These are phyloP conservation scores for Tipula helvola DNA, from an alignment of 2,888 invertebrate species.

Conservation along the genomic window DNA sequence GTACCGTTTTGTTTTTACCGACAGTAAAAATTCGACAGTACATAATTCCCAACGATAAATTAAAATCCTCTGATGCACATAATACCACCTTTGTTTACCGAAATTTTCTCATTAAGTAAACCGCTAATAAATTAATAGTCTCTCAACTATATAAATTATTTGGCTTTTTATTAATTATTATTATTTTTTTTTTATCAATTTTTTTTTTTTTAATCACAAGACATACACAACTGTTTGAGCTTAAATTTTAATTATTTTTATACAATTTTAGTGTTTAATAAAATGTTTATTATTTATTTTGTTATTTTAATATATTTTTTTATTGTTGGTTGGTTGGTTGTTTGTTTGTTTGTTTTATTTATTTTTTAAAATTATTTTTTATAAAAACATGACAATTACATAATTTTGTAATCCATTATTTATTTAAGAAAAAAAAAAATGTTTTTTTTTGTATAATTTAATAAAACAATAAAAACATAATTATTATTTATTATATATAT, in stretches of 20 bases:
- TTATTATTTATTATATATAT: not conserved
- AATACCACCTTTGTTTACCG: too few relatives aligned
- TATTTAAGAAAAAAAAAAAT: not conserved
- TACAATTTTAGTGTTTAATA: not conserved
- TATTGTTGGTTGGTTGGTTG: not conserved
- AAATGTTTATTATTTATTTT: not conserved
- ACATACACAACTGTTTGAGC: conserved; percentile 4
- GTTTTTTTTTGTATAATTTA: not conserved
- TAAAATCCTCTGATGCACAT: too few relatives aligned
- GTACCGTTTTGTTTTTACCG: too few relatives aligned
- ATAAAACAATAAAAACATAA: not conserved
- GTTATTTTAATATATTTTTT: not conserved
- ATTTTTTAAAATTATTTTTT: not conserved
- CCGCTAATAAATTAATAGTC: not conserved
- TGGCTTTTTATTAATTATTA: not conserved
- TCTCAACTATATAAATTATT: not conserved
- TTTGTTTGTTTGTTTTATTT: not conserved
- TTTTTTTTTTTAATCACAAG: not conserved
- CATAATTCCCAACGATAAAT: too few relatives aligned
- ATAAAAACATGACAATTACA: not conserved
- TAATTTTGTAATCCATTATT: not conserved
- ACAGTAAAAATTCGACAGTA: too few relatives aligned
- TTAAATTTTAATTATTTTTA: not conserved
- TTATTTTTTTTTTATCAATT: not conserved
- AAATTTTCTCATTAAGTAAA: not conserved